Percentiles rank a stretch among this genome's conserved stretches.
Conservation (phyloP, 2,888 invertebrate species). For the Nomada fucata region DNA sequence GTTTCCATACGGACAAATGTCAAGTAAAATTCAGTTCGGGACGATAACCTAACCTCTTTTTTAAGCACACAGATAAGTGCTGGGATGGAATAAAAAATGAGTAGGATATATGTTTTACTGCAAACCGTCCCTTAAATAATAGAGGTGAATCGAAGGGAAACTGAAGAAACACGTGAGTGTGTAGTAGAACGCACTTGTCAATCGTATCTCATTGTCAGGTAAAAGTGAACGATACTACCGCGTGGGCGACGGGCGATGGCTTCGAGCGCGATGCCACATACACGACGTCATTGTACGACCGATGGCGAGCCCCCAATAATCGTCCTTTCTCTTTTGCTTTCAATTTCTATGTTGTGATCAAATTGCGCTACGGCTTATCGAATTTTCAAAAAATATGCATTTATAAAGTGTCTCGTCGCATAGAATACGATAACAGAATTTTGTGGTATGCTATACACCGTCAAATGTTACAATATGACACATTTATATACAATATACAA, state of each 20-base stretch:
- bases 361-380: background rate
- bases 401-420: too few species aligned
- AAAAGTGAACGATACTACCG: constrained; percentile 18
- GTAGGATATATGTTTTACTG: background rate
- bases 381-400: too few species aligned
- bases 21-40: too few species aligned
- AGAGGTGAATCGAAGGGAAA: background rate
- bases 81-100: background rate
- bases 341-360: background rate
- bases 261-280: constrained; percentile 15
- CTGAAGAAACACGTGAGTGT: background rate
- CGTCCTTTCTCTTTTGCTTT: constrained; percentile 3
- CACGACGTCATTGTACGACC: constrained; percentile 47
- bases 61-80: background rate
- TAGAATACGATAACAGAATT: too few species aligned
- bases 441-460: too few species aligned
- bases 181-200: constrained; percentile 9
- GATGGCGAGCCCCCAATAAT: constrained; percentile 62
- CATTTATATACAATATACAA: too few species aligned
- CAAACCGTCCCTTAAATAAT: background rate
- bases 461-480: too few species aligned
- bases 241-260: constrained; percentile 26
- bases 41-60: constrained; percentile 44
- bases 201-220: constrained; percentile 23
- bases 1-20: background rate